Percentiles rank a stretch among this genome's conserved stretches.
Evolutionary conservation across 2,888 invertebrate genomes (phyloP).

Genomic region (Chelonus formosanus): DNA sequence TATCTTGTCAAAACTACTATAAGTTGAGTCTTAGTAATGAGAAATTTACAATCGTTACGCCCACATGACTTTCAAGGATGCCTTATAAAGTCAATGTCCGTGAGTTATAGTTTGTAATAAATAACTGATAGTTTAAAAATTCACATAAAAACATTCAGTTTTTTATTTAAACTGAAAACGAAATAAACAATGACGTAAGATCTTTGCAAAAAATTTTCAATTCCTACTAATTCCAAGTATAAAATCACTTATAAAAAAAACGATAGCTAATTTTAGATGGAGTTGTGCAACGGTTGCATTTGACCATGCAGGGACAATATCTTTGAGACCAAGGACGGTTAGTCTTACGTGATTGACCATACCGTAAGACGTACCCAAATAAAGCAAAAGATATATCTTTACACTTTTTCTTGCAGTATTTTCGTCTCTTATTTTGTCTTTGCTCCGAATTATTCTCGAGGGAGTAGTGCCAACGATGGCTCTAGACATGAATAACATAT

Average conservation of each 20-base stretch:
- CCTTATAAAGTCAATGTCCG: conserved; percentile 58
- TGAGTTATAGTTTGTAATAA: conserved; percentile 24
- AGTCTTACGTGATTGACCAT: conserved; percentile 34
- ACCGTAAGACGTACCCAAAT: conserved; percentile 40
- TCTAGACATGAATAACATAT: no score
- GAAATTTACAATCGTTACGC: conserved; percentile 49
- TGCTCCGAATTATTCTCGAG: background rate
- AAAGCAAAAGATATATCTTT: conserved; percentile 38
- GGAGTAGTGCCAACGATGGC: conserved; percentile 11
- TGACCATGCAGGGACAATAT: conserved; percentile 36
- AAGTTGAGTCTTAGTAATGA: conserved; percentile 1
- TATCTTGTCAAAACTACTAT: no score
- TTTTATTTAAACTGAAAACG: background rate
- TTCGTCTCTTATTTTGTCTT: background rate
- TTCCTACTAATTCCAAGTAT: conserved; percentile 3
- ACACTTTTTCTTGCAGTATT: conserved; percentile 19
- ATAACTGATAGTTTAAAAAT: conserved; percentile 4
- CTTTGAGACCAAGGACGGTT: conserved; percentile 48
- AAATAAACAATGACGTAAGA: conserved; percentile 7
- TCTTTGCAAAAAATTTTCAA: background rate
- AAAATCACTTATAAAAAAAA: conserved; percentile 8
- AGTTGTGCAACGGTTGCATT: conserved; percentile 24
- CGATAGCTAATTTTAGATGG: conserved; percentile 9
- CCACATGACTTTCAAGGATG: conserved; percentile 59
- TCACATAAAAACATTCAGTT: background rate